phyloP scores from a whole-genome alignment of 2,113 vertebrate species.

The Gavia stellata region DNA sequence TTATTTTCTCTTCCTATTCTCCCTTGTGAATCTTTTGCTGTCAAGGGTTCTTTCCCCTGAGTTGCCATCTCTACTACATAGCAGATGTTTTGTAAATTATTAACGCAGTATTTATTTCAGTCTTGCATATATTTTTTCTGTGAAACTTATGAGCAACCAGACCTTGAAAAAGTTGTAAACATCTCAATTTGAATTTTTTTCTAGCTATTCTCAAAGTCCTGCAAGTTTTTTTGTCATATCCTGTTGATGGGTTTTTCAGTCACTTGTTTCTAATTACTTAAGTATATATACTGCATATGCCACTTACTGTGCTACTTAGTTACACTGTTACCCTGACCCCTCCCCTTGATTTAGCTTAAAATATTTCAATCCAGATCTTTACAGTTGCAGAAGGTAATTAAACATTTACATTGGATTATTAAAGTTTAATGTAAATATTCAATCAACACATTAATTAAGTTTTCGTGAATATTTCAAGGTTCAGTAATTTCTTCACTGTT shows the following conservation, averaged over 20 bases:
- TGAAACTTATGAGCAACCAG: background rate
- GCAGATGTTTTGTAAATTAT: background rate
- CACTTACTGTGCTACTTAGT: background rate
- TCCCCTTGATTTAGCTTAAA: background rate
- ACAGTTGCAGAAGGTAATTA: background rate
- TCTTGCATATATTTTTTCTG: background rate
- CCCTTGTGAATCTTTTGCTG: background rate
- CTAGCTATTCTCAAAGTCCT: background rate
- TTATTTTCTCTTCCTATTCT: background rate
- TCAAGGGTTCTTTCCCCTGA: background rate
- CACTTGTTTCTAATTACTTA: background rate
- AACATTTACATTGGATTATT: background rate
- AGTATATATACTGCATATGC: background rate
- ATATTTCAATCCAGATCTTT: background rate
- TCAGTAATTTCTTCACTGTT: background rate
- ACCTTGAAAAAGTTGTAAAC: background rate
- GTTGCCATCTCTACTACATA: background rate
- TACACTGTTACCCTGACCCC: background rate
- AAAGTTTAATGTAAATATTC: constrained; percentile 19
- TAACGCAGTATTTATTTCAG: background rate
- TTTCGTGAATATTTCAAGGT: constrained; percentile 1
- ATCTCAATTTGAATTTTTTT: background rate
- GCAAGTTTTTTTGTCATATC: background rate
- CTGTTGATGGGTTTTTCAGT: background rate
- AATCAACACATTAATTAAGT: background rate